Evolutionary conservation across 2,113 vertebrate species (phyloP), one percentile per base, ranked within the genome.

Genomic region (Meles meles): DNA sequence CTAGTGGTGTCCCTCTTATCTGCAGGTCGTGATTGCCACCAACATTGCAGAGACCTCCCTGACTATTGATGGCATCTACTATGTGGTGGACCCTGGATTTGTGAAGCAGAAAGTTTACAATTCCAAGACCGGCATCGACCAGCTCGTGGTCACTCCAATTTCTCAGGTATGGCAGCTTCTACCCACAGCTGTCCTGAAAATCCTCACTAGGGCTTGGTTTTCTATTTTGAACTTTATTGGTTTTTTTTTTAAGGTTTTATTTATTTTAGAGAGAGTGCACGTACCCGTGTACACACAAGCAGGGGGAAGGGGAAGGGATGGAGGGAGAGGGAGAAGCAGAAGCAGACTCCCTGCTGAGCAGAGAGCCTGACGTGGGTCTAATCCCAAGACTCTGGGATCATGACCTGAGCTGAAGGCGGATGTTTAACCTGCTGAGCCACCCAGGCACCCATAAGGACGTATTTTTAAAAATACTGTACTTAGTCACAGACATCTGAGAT

Each of bases 71-170:
- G 99, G 99, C 1, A 99, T 99, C 95, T 99, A 99, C 95, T 99
- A 99, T 0, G 99, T 99, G 5, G 99, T 99, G 0, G 99, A 99
- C 98, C 99, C 99, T 12, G 99, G 99, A 47, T 99, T 99, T 89
- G 99, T 99, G 94, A 99, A 99, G 96, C 99, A 99, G 96, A 99
- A 99, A 86, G 99, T 99, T 27, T 99, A 99, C 98, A 99, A 99
- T 98, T 99, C 99, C 39, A 99, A 99, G 98, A 99, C 99, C 0
- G 99, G 99, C 57, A 99, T 99, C 7, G 99, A 99, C 96, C 99
- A 99, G 98, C 99, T 99, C 20, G 99, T 99, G 91, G 99, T 99
- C 92, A 99, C 99, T 4, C 99, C 99, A 0, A 99, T 99, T 98
- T 99, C 99, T 34, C 99, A 99, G 99, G 99, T 99, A 96, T 23